Percentiles rank a stretch among this genome's conserved stretches.
Conservation (phyloP, 1,140 invertebrate genomes). For the Watersipora subatra region DNA sequence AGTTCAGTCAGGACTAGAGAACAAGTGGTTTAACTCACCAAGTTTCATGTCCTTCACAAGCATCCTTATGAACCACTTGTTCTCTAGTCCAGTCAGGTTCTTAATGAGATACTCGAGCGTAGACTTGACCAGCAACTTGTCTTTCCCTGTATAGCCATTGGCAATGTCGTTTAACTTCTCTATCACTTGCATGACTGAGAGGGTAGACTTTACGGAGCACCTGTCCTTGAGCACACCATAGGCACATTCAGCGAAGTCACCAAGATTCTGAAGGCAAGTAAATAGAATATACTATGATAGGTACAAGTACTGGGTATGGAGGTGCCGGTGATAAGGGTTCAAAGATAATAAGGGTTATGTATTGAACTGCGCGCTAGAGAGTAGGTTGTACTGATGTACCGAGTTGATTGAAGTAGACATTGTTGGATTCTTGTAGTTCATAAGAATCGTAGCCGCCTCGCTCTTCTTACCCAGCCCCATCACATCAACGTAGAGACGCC, state of each 20-base stretch:
- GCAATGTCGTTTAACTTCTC: constrained; percentile 1
- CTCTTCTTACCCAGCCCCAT: constrained; percentile 53
- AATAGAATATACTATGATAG: not conserved
- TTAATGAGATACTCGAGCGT: not conserved
- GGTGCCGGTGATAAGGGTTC: no score
- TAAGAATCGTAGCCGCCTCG: constrained; percentile 50
- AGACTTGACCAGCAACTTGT: not conserved
- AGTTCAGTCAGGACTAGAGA: not conserved
- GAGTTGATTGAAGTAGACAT: not conserved
- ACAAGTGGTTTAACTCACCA: no score
- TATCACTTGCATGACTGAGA: not conserved
- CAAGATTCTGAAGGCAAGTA: not conserved
- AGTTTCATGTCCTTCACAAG: constrained; percentile 3
- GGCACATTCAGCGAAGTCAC: constrained; percentile 1
- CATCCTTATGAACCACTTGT: constrained; percentile 3
- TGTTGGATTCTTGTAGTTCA: constrained; percentile 44
- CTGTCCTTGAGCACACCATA: constrained; percentile 1
- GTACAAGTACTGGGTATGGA: no score
- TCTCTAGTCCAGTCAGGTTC: not conserved
- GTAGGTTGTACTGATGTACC: not conserved
- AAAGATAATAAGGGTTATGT: no score
- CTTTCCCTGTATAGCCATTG: not conserved
- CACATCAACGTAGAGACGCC: constrained; percentile 53
- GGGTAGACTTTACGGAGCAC: not conserved
- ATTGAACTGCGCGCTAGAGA: no score